Percentiles rank a stretch among this genome's conserved stretches.
Evolutionary conservation across 2,888 invertebrate genomes (phyloP).

Genomic region (Actias luna): DNA sequence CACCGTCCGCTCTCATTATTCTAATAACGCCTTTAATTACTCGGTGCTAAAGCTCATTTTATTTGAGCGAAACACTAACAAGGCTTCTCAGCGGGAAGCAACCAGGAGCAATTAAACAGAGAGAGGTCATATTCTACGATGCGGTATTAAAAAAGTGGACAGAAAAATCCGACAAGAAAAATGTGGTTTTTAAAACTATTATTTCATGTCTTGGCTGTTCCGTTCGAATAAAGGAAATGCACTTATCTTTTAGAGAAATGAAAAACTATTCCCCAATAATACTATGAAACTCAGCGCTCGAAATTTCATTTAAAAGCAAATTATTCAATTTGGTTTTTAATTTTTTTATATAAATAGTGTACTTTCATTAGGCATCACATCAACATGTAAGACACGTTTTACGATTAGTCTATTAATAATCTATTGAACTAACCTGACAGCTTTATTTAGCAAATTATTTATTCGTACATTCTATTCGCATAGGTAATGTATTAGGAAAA

Average conservation of each 20-base stretch:
- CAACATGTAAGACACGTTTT: too few species aligned
- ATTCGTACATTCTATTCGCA: too few species aligned
- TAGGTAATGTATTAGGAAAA: too few species aligned
- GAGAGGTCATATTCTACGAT: conserved; percentile 51
- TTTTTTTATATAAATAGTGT: too few species aligned
- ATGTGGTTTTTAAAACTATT: conserved; percentile 11
- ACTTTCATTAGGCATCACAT: too few species aligned
- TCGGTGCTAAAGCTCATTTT: conserved; percentile 30
- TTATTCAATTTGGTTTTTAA: too few species aligned
- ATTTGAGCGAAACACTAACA: conserved; percentile 13
- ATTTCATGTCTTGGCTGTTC: neutral
- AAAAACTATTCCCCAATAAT: neutral
- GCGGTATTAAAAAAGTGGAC: conserved; percentile 22
- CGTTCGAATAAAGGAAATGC: neutral
- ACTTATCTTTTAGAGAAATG: neutral
- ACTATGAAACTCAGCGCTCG: neutral
- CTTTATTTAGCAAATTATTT: too few species aligned
- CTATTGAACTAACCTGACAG: too few species aligned
- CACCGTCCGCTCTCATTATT: conserved; percentile 22
- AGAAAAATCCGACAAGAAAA: conserved; percentile 30
- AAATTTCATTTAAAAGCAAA: too few species aligned
- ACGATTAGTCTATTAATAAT: too few species aligned
- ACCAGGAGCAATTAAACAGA: conserved; percentile 57
- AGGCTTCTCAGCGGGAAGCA: conserved; percentile 33
- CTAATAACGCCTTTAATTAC: conserved; percentile 35